Base-by-base conservation (phyloP, 23 tunicate genomes). In the Phallusia fumigata region DNA sequence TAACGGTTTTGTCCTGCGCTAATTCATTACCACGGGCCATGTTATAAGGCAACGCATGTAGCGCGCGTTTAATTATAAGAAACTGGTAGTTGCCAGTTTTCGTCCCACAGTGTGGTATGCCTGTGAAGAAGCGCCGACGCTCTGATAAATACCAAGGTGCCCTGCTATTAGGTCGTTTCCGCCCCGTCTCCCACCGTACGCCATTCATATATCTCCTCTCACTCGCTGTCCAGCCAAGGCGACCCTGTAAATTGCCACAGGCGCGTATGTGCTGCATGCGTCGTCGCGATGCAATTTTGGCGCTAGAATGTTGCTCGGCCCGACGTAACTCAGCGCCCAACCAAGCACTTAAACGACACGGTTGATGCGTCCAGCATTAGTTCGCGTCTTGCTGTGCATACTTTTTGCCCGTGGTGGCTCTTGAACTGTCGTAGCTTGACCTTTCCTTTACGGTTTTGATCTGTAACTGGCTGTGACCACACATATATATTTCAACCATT, bases 91-190 rank as follows among this genome's bases (percentile, higher is more conserved):
- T 58, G 69, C 28, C 26, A 58, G 69, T 22, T 58, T 58, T 58
- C 69, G 69, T 58, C 69, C 28, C 69, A 58, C 69, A 24, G 28
- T 24, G 8, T 13, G 3, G 28, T 58, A 24, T 24, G 69, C 69
- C 69, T 58, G 69, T 58, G 11, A 58, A 58, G 69, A 22, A 58
- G 58, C 69, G 11, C 69, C 69, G 28, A 24, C 26, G 13, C 69
- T 22, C 69, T 24, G 69, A 58, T 58, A 58, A 58, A 58, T 58
- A 58, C 69, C 69, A 22, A 24, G 28, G 69, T 24, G 69, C 69
- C 69, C 69, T 58, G 69, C 69, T 58, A 58, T 58, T 58, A 58
- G 69, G 69, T 58, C 69, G 69, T 58, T 58, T 58, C 69, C 69
- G 69, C 69, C 69, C 28, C 69, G 69, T 58, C 69, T 22, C 28